phyloP scores from a whole-genome alignment of 2,113 vertebrate genomes.

The Daboia siamensis region DNA sequence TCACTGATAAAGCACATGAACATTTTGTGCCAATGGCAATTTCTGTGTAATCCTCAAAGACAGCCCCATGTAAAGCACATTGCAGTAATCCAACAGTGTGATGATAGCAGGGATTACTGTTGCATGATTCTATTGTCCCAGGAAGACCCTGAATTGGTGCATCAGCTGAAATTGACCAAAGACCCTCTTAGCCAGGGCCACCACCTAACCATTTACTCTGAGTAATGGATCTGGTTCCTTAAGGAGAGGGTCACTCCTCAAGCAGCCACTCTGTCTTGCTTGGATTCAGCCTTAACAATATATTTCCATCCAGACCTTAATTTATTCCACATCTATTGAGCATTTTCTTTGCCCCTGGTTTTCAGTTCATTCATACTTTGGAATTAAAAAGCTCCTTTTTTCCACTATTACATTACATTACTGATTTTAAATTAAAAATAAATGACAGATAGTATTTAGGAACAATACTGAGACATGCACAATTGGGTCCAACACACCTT shows the following conservation, averaged over 20 bases:
- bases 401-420: background rate
- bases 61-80: background rate
- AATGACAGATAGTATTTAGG: background rate
- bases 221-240: background rate
- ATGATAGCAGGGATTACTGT: background rate
- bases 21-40: background rate
- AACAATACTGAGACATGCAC: background rate
- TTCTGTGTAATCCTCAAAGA: background rate
- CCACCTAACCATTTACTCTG: background rate
- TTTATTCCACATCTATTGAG: background rate
- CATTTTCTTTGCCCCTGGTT: background rate
- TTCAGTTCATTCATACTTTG: background rate
- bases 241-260: background rate
- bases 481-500: background rate
- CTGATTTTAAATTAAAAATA: conserved; percentile 8
- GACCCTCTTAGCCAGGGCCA: background rate
- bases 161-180: background rate
- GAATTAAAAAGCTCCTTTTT: background rate
- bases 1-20: background rate
- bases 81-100: background rate
- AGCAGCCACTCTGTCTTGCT: background rate
- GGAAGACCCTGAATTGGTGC: background rate
- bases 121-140: background rate
- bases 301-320: background rate
- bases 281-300: background rate